Evolutionary conservation across 2,888 invertebrate species (phyloP), one percentile per base, ranked within the genome.

Genomic region (Cancer borealis): DNA sequence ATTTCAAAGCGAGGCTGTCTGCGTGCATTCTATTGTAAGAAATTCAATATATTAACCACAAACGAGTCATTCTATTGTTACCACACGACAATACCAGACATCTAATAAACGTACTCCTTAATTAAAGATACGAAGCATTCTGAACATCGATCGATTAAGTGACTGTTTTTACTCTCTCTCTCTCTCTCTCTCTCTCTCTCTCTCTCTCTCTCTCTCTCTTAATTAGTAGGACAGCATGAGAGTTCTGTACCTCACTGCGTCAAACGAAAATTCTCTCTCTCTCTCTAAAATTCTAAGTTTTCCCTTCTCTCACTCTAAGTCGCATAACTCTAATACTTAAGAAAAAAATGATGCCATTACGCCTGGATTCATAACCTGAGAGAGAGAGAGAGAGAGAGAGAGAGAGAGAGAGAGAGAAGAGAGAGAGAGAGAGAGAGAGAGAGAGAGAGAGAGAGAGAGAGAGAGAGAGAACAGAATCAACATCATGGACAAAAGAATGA

Each of bases 331-430:
- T 5, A n/a, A 73, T 73, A n/a, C 73, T 73, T 21, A n/a, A 73
- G 26, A 26, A 21, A 26, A 73, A 73, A 73, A 73, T 0, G n/a
- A n/a, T n/a, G 73, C 73, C 73, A 73, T 73, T 73, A 73, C 73
- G 73, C 73, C 14, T 17, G 8, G 21, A 73, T 73, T 73, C n/a
- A 73, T 3, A 73, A 26, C 21, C 5, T n/a, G 73, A 73, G 73
- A 73, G 73, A 73, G 73, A 73, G 73, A 73, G 73, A 73, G 73
- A 73, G 73, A 73, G 73, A 73, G 73, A 73, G 73, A 73, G 73
- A 73, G 73, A 73, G 73, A 73, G 73, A 73, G 73, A 73, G 73
- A 73, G 73, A 73, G 73, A 73, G 73, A 73, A 54, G 54, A 54
- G 54, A 49, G 49, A 49, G 49, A 49, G 49, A 49, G 49, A 49